phyloP scores from a whole-genome alignment of 2,888 invertebrate species.

The Salpingus planirostris region DNA sequence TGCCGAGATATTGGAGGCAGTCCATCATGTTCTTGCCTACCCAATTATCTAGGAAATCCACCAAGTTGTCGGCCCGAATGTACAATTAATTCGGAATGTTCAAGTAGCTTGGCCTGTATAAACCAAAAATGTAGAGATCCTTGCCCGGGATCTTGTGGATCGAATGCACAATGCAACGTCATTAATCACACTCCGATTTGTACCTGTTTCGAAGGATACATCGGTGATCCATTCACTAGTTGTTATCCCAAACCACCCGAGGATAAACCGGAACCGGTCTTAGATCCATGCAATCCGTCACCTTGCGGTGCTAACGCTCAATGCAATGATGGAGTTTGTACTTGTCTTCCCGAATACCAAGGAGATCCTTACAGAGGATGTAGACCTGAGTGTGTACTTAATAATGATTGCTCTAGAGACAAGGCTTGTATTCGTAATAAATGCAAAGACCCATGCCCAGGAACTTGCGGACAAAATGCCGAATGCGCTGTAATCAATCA shows the following conservation, averaged over 20 bases:
- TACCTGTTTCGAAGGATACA: conserved; percentile 53
- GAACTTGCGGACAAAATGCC: conserved; percentile 51
- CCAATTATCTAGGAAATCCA: conserved; percentile 59
- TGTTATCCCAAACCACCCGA: conserved; percentile 32
- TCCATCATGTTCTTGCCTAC: conserved; percentile 58
- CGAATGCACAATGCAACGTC: conserved; percentile 61
- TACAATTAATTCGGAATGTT: conserved; percentile 60
- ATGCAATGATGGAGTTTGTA: conserved; percentile 58
- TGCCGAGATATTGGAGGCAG: conserved; percentile 59
- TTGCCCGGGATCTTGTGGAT: conserved; percentile 67
- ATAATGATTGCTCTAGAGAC: conserved; percentile 59
- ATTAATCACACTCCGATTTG: conserved; percentile 69
- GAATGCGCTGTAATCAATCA: conserved; percentile 51
- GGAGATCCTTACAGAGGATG: conserved; percentile 71
- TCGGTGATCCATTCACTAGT: conserved; percentile 54
- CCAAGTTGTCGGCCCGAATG: conserved; percentile 67
- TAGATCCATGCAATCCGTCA: conserved; percentile 50
- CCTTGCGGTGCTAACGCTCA: conserved; percentile 53
- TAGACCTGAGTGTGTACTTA: conserved; percentile 69
- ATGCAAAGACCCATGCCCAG: conserved; percentile 64
- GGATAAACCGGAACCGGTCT: conserved; percentile 35
- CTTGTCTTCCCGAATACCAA: conserved; percentile 60
- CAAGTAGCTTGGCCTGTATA: conserved; percentile 58
- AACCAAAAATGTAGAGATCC: conserved; percentile 68
- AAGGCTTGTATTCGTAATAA: conserved; percentile 65